Percentiles rank a stretch among this genome's conserved stretches.
phyloP scores from a whole-genome alignment of 1,140 invertebrate species.

The Diorhabda sublineata region DNA sequence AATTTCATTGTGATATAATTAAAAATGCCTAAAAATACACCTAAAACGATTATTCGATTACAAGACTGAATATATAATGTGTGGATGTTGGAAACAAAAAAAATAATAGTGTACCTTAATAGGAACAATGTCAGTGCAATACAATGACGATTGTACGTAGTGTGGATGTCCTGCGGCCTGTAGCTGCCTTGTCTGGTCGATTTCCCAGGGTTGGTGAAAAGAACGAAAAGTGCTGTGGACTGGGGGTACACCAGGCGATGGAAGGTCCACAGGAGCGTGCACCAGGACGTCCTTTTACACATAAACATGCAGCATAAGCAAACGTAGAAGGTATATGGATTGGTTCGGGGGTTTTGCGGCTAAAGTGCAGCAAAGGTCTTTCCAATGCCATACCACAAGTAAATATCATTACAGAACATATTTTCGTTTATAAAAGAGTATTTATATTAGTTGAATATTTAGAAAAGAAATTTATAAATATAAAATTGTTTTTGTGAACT shows the following conservation, averaged over 20 bases:
- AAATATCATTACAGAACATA: not conserved
- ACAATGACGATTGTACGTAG: slow-evolving; percentile 46
- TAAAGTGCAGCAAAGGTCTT: slow-evolving; percentile 12
- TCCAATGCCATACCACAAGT: not conserved
- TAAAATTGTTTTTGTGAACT: too few relatives aligned
- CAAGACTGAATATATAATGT: not conserved
- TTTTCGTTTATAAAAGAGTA: not conserved
- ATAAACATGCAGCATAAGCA: slow-evolving; percentile 48
- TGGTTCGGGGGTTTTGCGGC: slow-evolving; percentile 6
- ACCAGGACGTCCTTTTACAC: slow-evolving; percentile 48
- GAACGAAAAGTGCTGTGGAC: slow-evolving; percentile 52
- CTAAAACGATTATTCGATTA: too few relatives aligned
- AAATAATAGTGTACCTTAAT: slow-evolving; percentile 56
- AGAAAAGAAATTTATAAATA: too few relatives aligned
- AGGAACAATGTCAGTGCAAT: slow-evolving; percentile 63
- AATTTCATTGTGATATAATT: too few relatives aligned
- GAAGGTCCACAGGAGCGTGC: slow-evolving; percentile 44
- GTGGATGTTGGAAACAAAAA: not conserved
- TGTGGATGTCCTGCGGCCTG: slow-evolving; percentile 39
- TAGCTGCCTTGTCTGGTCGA: slow-evolving; percentile 51
- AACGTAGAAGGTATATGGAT: slow-evolving; percentile 16
- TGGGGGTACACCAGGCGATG: slow-evolving; percentile 44
- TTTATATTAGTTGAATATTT: too few relatives aligned
- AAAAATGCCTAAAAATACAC: too few relatives aligned
- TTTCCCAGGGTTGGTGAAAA: slow-evolving; percentile 57